phyloP scores from a whole-genome alignment of 2,113 vertebrate genomes.

The Callipepla squamata region DNA sequence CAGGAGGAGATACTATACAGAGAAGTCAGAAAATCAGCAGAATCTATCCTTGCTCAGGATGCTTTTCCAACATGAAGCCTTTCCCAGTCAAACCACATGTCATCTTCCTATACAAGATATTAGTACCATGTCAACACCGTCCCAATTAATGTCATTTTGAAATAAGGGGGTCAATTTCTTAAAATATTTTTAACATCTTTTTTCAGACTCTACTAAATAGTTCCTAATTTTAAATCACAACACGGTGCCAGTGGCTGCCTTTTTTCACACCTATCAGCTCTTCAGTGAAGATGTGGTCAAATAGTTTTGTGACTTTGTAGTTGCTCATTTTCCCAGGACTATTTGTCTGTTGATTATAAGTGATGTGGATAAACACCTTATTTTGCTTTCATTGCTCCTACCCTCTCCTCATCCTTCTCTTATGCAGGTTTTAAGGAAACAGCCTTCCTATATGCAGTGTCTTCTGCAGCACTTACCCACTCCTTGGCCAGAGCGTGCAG shows the following conservation, averaged over 20 bases:
- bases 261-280: background rate
- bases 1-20: background rate
- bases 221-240: background rate
- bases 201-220: background rate
- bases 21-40: background rate
- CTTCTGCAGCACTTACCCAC: constrained; percentile 91
- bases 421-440: constrained; percentile 94
- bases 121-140: background rate
- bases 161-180: background rate
- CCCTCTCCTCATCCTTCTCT: background rate
- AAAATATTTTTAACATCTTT: background rate
- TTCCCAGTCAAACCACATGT: background rate
- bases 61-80: background rate
- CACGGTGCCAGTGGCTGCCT: rapidly evolving
- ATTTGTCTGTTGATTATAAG: background rate
- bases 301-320: background rate
- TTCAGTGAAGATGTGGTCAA: background rate
- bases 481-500: constrained; percentile 94
- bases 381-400: background rate
- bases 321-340: background rate
- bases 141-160: background rate
- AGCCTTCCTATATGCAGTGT: constrained; percentile 92
- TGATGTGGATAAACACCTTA: background rate
- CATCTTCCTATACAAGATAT: background rate
- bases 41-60: background rate